phyloP scores from a whole-genome alignment of 2,113 vertebrate genomes.

The Indicator maculatus region DNA sequence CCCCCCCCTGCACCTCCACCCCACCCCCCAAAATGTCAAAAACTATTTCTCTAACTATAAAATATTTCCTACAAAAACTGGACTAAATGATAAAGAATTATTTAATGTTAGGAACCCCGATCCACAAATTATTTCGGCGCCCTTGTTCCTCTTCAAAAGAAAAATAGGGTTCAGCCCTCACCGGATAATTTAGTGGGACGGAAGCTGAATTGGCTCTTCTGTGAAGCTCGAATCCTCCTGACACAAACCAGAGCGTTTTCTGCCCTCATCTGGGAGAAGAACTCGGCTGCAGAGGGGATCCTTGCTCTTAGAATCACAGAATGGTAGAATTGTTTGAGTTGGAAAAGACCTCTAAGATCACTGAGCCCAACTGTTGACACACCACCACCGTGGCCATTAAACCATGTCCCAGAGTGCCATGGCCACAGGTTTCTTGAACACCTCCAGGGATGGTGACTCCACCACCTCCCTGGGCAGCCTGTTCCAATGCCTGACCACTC shows the following conservation, averaged over 20 bases:
- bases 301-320: background rate
- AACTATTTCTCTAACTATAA: conserved; percentile 87
- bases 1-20: conserved; percentile 43
- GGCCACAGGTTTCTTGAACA: no score
- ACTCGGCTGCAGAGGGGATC: background rate
- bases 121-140: conserved; percentile 74
- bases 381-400: no score
- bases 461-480: no score
- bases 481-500: no score
- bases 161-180: conserved; percentile 70
- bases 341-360: no score
- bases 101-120: conserved; percentile 74
- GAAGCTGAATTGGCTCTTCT: conserved; percentile 14
- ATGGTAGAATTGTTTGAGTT: no score
- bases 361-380: no score
- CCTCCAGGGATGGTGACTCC: no score
- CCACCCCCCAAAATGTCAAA: conserved; percentile 74
- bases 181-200: conserved; percentile 62
- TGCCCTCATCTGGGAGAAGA: background rate
- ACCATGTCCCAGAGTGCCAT: no score
- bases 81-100: conserved; percentile 81
- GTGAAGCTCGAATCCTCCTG: background rate
- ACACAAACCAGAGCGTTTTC: conserved; percentile 1
- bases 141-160: conserved; percentile 61
- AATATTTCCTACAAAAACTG: conserved; percentile 84